Evolutionary conservation across 2,888 invertebrate genomes (phyloP).

Genomic region (Liopterus haemorrhoidalis): DNA sequence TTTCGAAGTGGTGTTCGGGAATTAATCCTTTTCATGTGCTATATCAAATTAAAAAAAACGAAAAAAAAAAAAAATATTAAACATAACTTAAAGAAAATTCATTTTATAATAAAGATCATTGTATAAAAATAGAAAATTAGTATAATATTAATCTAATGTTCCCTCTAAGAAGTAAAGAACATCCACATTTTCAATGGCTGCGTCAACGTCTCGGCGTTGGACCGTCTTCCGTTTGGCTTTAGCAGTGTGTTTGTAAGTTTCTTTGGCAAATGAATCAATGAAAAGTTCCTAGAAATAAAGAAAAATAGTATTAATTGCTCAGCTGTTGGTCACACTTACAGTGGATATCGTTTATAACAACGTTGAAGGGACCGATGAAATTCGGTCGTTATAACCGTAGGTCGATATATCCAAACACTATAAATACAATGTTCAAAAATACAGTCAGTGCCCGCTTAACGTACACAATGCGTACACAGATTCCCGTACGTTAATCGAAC

Average conservation of each 20-base stretch:
- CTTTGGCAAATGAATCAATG: conserved; percentile 71
- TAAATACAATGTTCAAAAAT: no score
- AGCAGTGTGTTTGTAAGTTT: conserved; percentile 66
- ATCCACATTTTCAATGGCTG: conserved; percentile 70
- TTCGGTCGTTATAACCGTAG: no score
- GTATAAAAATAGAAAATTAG: neutral
- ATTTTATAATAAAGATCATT: conserved; percentile 2
- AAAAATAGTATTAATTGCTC: conserved; percentile 16
- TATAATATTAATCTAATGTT: conserved; percentile 54
- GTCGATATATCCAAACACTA: no score
- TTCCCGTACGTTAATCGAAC: no score
- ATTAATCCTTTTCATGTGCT: neutral
- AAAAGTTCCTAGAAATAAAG: conserved; percentile 67
- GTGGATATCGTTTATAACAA: no score
- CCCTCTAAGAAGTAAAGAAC: conserved; percentile 82
- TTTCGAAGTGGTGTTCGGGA: neutral
- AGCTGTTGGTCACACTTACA: conserved; percentile 2
- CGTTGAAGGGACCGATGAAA: no score
- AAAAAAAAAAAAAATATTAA: conserved; percentile 8
- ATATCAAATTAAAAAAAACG: neutral
- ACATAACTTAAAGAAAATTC: conserved; percentile 13
- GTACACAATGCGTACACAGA: no score
- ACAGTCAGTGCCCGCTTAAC: no score
- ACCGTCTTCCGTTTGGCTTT: conserved; percentile 77
- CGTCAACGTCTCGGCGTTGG: conserved; percentile 73